Evolutionary conservation across 2,113 vertebrate species (phyloP), one percentile per base, ranked within the genome.

Genomic region (Silurus meridionalis): DNA sequence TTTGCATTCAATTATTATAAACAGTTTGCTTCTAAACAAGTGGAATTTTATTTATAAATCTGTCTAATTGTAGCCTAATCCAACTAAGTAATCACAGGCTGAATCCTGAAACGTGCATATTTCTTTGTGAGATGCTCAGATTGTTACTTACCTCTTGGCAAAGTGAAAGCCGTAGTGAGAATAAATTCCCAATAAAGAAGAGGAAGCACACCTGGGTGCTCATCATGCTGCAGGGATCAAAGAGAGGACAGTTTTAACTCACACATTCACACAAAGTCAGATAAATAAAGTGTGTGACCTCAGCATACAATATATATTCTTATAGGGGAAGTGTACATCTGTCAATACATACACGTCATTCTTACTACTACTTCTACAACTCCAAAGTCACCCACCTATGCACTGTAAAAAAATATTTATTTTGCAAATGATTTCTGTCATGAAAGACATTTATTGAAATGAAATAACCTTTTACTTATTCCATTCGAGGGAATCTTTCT

Each of bases 71-170:
- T 9, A 46, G 15, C 46, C 2, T 48, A 25, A 53, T 75, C 5
- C 8, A 46, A 55, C 23, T 46, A 48, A 55, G 48, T 4, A 52
- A n/a, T 52, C 46, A 53, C 13, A 25, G 53, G 13, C n/a, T 7
- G 7, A 77, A 77, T n/a, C 1, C 25, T 10, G 15, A 11, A 57
- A 28, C 14, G 2, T 75, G 72, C 48, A 75, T 4, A 57, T 46
- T 55, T 50, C 37, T 37, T 37, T 2, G 13, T 0, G 21, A 80
- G 75, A 71, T 64, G 57, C 15, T 75, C n/a, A 52, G 57, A 52
- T 28, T 14, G 13, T 85, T 19, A 91, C 96, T 97, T 94, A 99
- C 97, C 92, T 92, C 93, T 87, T 91, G 92, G 92, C 97, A 98
- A 55, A 95, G 77, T 0, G 89, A 72, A 50, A 89, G 88, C 61